phyloP scores from a whole-genome alignment of 2,888 invertebrate species.

The Caenorhabditis sp. region DNA sequence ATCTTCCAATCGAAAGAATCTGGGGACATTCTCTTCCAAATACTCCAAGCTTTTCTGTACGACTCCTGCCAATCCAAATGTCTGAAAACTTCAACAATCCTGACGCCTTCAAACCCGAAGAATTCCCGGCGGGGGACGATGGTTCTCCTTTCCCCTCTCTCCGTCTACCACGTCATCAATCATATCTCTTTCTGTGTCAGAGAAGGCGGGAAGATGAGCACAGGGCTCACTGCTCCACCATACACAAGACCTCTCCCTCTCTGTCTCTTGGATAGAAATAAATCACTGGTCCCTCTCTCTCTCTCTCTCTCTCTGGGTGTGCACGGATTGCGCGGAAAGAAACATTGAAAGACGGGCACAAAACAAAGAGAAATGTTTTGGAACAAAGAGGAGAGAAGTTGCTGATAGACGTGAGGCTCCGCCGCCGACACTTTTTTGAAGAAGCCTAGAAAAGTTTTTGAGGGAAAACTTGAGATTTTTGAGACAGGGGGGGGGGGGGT shows the following conservation, averaged over 20 bases:
- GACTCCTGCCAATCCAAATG: too few species aligned
- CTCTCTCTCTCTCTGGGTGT: not conserved
- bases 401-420: not conserved
- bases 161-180: slow-evolving; percentile 40
- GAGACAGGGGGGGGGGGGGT: too few species aligned
- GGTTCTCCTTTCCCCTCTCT: slow-evolving; percentile 9
- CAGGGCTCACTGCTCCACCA: too few species aligned
- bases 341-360: not conserved
- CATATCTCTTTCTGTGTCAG: slow-evolving; percentile 30
- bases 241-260: too few species aligned
- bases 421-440: not conserved
- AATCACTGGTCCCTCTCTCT: slow-evolving; percentile 22
- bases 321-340: slow-evolving; percentile 32
- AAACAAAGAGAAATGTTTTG: slow-evolving; percentile 7
- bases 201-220: slow-evolving; percentile 38
- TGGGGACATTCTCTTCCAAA: too few species aligned
- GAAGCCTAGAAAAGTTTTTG: too few species aligned
- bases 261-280: slow-evolving; percentile 2
- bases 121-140: slow-evolving; percentile 44
- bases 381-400: not conserved
- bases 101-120: not conserved
- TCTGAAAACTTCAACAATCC: not conserved
- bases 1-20: too few species aligned
- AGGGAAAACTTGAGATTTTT: too few species aligned
- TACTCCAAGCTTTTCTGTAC: too few species aligned